Evolutionary conservation across 2,888 invertebrate genomes (phyloP).

Genomic region (Drosophila mimica): DNA sequence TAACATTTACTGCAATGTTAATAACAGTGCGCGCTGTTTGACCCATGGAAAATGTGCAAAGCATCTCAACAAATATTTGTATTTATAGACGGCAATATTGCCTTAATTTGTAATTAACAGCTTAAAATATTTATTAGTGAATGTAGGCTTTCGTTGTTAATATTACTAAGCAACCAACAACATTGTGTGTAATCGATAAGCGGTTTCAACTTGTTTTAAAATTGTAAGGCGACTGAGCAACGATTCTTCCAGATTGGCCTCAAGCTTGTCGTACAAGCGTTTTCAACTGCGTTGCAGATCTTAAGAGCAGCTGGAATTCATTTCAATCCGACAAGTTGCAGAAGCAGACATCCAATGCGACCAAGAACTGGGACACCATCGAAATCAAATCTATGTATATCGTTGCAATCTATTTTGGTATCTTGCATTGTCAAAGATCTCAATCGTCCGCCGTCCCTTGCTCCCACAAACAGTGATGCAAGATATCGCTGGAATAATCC

Average conservation of each 20-base stretch:
- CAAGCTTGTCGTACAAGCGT: conserved; percentile 45
- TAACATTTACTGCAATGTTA: background rate
- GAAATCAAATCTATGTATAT: conserved; percentile 27
- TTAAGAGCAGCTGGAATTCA: conserved; percentile 35
- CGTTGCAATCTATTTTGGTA: conserved; percentile 25
- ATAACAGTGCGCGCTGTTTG: conserved; percentile 1
- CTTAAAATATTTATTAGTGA: background rate
- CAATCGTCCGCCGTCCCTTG: conserved; percentile 30
- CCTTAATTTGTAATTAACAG: no score
- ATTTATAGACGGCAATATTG: no score
- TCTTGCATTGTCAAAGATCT: conserved; percentile 49
- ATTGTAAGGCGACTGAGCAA: conserved; percentile 21
- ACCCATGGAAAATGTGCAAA: background rate
- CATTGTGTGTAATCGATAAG: background rate
- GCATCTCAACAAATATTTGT: background rate
- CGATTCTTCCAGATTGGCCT: conserved; percentile 20
- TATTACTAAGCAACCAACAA: background rate
- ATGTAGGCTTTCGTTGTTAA: background rate
- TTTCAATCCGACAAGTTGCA: conserved; percentile 38
- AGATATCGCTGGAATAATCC: conserved; percentile 45
- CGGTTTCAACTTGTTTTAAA: conserved; percentile 18
- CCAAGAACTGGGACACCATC: conserved; percentile 28
- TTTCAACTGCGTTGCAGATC: conserved; percentile 34
- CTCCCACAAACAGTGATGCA: conserved; percentile 45
- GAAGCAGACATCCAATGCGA: conserved; percentile 51